Evolutionary conservation across 2,113 vertebrate species (phyloP).

Genomic region (Rhynchopsitta pachyrhyncha): DNA sequence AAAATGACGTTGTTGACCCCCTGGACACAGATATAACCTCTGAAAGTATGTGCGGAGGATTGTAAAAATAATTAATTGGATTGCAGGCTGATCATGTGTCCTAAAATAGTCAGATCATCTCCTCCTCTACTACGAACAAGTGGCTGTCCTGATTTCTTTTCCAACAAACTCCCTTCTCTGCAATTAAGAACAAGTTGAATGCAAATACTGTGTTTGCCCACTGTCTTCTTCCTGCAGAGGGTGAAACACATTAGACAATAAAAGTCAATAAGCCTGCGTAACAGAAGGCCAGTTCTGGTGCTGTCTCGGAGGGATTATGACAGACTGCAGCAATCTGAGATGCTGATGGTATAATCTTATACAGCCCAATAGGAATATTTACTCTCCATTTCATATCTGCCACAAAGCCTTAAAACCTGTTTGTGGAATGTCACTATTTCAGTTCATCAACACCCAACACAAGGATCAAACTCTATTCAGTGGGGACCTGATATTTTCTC

Average conservation of each 20-base stretch:
- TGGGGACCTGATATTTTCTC: not conserved
- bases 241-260: slow-evolving; percentile 40
- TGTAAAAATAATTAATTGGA: not conserved
- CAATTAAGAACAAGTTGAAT: not conserved
- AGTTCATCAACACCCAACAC: slow-evolving; percentile 31
- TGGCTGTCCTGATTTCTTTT: not conserved
- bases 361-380: slow-evolving; percentile 45
- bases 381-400: slow-evolving; percentile 48
- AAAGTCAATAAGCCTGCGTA: slow-evolving; percentile 51
- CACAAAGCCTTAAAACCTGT: slow-evolving; percentile 47
- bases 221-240: slow-evolving; percentile 8
- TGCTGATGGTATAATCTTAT: slow-evolving; percentile 16
- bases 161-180: not conserved
- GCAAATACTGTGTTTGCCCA: not conserved
- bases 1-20: not conserved
- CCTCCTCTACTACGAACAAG: not conserved
- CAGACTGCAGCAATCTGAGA: slow-evolving; percentile 46
- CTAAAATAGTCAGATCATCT: not conserved
- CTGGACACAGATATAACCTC: not conserved
- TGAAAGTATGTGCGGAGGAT: not conserved
- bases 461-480: not conserved
- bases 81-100: not conserved
- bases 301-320: slow-evolving; percentile 8
- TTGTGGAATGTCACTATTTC: slow-evolving; percentile 37
- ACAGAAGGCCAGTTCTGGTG: not conserved